phyloP scores from a whole-genome alignment of 2,797 vertebrate genomes.

The Lagorchestes hirsutus region DNA sequence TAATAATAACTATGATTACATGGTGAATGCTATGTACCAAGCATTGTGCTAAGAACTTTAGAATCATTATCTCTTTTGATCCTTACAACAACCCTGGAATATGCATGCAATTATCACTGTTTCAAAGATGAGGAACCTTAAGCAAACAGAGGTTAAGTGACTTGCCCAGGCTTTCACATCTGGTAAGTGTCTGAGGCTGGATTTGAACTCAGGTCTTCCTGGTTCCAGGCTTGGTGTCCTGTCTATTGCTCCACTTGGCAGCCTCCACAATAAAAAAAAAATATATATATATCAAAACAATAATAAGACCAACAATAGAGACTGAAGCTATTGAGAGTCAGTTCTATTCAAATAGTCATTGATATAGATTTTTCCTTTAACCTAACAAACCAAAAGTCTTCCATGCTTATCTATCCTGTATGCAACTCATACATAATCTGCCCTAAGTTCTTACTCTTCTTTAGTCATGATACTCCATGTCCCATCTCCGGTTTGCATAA shows the following conservation, averaged over 20 bases:
- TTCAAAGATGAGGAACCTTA: neutral
- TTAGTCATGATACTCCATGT: neutral
- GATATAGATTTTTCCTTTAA: neutral
- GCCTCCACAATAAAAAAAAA: neutral
- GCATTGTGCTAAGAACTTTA: neutral
- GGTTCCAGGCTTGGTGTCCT: neutral
- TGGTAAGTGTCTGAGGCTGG: neutral
- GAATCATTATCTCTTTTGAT: neutral
- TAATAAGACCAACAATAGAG: neutral
- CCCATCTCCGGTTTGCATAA: neutral
- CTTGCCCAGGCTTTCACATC: neutral
- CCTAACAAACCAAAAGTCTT: neutral
- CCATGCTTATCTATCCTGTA: neutral
- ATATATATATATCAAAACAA: neutral
- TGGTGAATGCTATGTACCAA: neutral
- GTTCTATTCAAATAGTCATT: neutral
- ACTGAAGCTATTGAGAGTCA: neutral
- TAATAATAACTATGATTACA: neutral
- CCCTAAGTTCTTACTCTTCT: neutral
- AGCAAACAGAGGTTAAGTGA: neutral
- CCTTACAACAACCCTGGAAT: neutral
- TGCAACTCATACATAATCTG: neutral
- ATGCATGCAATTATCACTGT: neutral
- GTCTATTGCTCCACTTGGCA: neutral
- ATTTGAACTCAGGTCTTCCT: neutral